Base-by-base conservation (phyloP, 2,113 vertebrate genomes). In the Poeciliopsis occidentalis region DNA sequence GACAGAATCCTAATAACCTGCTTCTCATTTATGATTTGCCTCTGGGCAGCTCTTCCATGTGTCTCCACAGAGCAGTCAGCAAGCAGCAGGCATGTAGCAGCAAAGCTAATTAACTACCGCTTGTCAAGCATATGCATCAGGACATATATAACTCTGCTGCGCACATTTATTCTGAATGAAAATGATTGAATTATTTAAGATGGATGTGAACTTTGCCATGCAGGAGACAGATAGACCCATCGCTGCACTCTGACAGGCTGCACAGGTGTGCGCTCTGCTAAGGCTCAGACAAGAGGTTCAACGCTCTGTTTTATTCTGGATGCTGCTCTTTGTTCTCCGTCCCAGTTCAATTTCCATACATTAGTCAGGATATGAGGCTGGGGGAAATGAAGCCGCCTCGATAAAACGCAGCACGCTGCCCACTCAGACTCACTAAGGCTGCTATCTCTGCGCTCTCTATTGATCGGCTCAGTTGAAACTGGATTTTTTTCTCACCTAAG, bases 1-100 rank as follows among this genome's bases (percentile, higher is more conserved):
- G 93, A 92, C 90, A 92, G 87, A 89, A 91, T 93, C 89, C 86
- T 93, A 93, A 94, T 93, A 94, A 92, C 88, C 83, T 84, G 85
- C 88, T 90, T 88, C 89, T 93, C 90, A 89, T 94, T 93, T 90
- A 84, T 93, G 88, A 90, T 93, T 89, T 91, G 92, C 91, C 92
- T 89, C 80, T 88, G 84, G 93, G 92, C 91, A 91, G 86, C 85
- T 87, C 80, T 82, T 86, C 84, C 86, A 82, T 75, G 85, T 70
- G 90, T 88, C 91, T 92, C 88, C 78, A 69, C 84, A 79, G 91
- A 90, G 86, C 84, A 90, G 73, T 64, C 75, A 69, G 85, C 68
- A 78, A 89, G 75, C 79, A 78, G 84, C 67, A 92, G 90, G 89
- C 92, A 87, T 84, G 88, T 88, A 80, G 84, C 82, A 75, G 86